A percentile compares a stretch with the other conserved stretches of the same genome.
Conservation (phyloP, 1,140 invertebrate genomes). For the Cherax destructor region DNA sequence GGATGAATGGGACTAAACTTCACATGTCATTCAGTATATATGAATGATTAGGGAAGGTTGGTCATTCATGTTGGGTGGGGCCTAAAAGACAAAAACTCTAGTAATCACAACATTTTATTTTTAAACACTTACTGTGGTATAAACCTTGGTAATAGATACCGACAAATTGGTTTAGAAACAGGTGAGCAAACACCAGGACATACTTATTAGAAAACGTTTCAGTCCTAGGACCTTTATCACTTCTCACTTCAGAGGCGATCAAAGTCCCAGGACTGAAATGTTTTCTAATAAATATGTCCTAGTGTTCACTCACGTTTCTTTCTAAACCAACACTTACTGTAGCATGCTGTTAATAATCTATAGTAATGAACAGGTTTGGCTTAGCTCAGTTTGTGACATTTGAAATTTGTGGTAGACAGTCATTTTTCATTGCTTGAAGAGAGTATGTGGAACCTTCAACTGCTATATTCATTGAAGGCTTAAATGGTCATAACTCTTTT, state of each 20-base stretch:
- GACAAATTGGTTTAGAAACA: no score
- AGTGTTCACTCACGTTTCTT: no score
- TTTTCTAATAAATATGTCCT: no score
- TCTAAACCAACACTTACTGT: neutral
- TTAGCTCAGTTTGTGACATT: neutral
- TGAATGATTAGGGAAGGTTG: neutral
- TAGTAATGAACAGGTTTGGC: neutral
- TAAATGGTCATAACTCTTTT: neutral
- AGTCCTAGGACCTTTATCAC: no score
- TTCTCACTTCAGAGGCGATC: no score
- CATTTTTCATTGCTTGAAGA: constrained; percentile 1
- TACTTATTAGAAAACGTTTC: no score
- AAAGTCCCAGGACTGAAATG: no score
- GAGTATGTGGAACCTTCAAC: neutral
- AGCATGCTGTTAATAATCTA: constrained; percentile 4
- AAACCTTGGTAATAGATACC: neutral
- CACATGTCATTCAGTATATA: neutral
- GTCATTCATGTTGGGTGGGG: neutral
- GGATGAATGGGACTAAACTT: neutral
- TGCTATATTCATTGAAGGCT: neutral
- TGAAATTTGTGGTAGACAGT: neutral
- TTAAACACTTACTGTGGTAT: neutral
- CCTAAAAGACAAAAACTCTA: neutral
- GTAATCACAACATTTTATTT: neutral
- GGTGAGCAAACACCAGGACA: no score